Evolutionary conservation across 2,113 vertebrate genomes (phyloP).

Genomic region (Epinephelus moara): DNA sequence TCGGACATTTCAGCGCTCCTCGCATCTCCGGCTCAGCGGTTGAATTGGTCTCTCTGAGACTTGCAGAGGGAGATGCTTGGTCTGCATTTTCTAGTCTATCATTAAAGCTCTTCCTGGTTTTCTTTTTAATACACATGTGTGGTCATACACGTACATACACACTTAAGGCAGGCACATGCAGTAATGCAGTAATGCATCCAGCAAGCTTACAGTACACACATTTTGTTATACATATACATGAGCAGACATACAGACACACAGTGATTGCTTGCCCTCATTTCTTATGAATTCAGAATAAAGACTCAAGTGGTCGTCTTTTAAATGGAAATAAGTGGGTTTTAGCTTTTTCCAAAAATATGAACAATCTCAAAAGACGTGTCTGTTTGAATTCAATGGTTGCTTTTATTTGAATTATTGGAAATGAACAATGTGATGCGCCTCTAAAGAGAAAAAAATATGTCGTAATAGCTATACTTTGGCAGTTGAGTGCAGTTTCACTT

Average conservation of each 20-base stretch:
- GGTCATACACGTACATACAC: background rate
- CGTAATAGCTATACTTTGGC: background rate
- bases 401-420: constrained; percentile 6
- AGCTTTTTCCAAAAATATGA: constrained; percentile 13
- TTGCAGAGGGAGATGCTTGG: constrained; percentile 55
- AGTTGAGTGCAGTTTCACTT: constrained; percentile 1
- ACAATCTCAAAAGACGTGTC: constrained; percentile 5
- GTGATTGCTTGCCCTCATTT: background rate
- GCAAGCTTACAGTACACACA: background rate
- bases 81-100: constrained; percentile 64
- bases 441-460: background rate
- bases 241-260: constrained; percentile 1
- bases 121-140: constrained; percentile 24
- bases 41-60: constrained; percentile 68
- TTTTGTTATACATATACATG: background rate
- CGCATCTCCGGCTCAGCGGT: constrained; percentile 27
- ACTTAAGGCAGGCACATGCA: background rate
- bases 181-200: constrained; percentile 6
- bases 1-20: constrained; percentile 29
- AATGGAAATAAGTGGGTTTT: constrained; percentile 20
- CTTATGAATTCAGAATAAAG: background rate
- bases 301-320: constrained; percentile 2
- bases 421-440: background rate
- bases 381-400: background rate
- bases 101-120: constrained; percentile 61